Base-by-base conservation (phyloP, 1,140 invertebrate species). In the Heliconius congener region DNA sequence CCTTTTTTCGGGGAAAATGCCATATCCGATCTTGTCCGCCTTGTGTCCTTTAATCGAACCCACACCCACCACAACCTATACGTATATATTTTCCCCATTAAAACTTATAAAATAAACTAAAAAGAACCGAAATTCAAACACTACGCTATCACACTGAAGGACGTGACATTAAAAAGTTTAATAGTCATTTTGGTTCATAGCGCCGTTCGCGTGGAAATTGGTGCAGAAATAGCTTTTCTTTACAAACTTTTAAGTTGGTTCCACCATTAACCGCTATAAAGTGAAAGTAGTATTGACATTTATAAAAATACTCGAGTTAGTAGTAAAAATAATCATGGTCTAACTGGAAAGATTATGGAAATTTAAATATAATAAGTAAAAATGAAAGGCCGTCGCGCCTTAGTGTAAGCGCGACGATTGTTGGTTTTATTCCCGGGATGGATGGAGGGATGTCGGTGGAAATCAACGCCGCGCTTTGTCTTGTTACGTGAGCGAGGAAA, bases 111-210 rank as follows among this genome's bases (percentile, higher is more conserved):
- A 52, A 52, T 52, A 52, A 52, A 52, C 50, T 52, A 52, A 57
- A 39, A 13, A 11, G 34, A 42, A 76, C 75, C 42, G 11, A 84
- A 84, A 81, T 88, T 57, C 82, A 46, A 42, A 84, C 50, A 76
- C 71, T 85, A 57, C 73, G 9, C 39, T 39, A 52, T 80, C 39
- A 80, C 55, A 71, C 72, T 82, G 52, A 70, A 84, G 78, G 85
- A 82, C 84, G 84, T 78, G 79, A 87, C 87, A 89, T 91, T 89
- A 90, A 88, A 88, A 90, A 91, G 86, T 91, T 89, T 84, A 88
- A 87, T 86, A 81, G 81, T 85, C 87, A 90, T 91, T 88, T 90
- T 79, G 82, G 83, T 84, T 86, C 85, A 88, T 85, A 87, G 79
- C 80, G 82, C 83, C 82, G 83, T 90, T 88, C 84, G 82, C 81